Conservation (phyloP, 2,797 vertebrate species). For the Enteromius radiatus region DNA sequence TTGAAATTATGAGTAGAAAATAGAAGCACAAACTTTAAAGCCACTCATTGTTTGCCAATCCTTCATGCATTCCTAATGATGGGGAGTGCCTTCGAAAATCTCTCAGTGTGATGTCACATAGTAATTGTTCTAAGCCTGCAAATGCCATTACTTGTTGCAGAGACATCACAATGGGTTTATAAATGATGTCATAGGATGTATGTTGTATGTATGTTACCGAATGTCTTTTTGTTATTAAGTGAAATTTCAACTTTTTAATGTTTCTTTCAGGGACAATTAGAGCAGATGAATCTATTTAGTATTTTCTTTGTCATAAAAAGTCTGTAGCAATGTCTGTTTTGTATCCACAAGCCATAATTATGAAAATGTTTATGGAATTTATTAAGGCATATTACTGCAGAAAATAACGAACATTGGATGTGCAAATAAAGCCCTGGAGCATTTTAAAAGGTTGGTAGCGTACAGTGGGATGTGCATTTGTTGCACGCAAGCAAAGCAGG, state of each 20-base stretch:
- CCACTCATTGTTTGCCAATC: slow-evolving; percentile 70
- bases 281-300: slow-evolving; percentile 76
- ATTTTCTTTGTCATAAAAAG: slow-evolving; percentile 79
- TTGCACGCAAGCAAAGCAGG: slow-evolving; percentile 68
- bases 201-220: slow-evolving; percentile 66
- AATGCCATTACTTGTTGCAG: slow-evolving; percentile 59
- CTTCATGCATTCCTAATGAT: slow-evolving; percentile 72
- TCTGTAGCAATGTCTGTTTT: slow-evolving; percentile 85
- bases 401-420: slow-evolving; percentile 59
- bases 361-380: slow-evolving; percentile 68
- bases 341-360: slow-evolving; percentile 83
- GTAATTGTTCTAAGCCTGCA: slow-evolving; percentile 63
- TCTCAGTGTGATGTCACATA: slow-evolving; percentile 63
- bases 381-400: slow-evolving; percentile 47
- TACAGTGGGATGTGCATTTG: slow-evolving; percentile 75
- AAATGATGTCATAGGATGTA: slow-evolving; percentile 62
- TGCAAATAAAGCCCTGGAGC: slow-evolving; percentile 54
- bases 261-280: slow-evolving; percentile 82
- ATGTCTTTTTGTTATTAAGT: slow-evolving; percentile 70
- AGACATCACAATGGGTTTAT: slow-evolving; percentile 60
- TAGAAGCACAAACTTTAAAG: slow-evolving; percentile 72
- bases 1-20: slow-evolving; percentile 75
- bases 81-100: slow-evolving; percentile 75
- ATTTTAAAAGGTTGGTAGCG: slow-evolving; percentile 81
- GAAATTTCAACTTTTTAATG: slow-evolving; percentile 69